A percentile compares a stretch with the other conserved stretches of the same genome.
Evolutionary conservation across 2,113 vertebrate genomes (phyloP).

Genomic region (Cinclus mexicanus): DNA sequence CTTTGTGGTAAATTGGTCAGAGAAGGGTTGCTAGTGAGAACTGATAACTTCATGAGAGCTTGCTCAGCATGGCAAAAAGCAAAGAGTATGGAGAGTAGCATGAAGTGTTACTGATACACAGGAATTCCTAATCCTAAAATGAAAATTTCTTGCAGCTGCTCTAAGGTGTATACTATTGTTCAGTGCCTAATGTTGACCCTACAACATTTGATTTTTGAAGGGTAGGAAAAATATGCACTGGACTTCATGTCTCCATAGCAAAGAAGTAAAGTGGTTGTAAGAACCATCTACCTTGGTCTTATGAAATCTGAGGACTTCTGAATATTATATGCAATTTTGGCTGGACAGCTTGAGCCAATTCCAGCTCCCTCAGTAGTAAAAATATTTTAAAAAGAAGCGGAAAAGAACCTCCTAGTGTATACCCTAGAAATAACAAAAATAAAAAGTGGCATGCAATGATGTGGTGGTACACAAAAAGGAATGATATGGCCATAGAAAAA

Average conservation of each 20-base stretch:
- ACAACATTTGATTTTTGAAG: background rate
- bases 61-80: background rate
- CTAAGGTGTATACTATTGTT: background rate
- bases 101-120: background rate
- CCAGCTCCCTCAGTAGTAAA: background rate
- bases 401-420: background rate
- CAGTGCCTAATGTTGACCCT: background rate
- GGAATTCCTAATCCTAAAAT: background rate
- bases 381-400: background rate
- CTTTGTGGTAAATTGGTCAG: background rate
- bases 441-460: background rate
- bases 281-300: background rate
- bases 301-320: background rate
- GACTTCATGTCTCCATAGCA: background rate
- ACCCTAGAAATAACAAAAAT: background rate
- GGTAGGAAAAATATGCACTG: background rate
- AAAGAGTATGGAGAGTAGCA: background rate
- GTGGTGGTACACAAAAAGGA: background rate
- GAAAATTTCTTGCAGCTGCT: background rate
- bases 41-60: background rate
- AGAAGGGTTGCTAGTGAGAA: background rate
- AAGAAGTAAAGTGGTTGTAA: background rate
- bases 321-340: background rate
- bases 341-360: background rate
- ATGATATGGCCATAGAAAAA: background rate